Evolutionary conservation across 2,797 vertebrate species (phyloP), one percentile per base, ranked within the genome.

Genomic region (Syngnathus rostellatus): DNA sequence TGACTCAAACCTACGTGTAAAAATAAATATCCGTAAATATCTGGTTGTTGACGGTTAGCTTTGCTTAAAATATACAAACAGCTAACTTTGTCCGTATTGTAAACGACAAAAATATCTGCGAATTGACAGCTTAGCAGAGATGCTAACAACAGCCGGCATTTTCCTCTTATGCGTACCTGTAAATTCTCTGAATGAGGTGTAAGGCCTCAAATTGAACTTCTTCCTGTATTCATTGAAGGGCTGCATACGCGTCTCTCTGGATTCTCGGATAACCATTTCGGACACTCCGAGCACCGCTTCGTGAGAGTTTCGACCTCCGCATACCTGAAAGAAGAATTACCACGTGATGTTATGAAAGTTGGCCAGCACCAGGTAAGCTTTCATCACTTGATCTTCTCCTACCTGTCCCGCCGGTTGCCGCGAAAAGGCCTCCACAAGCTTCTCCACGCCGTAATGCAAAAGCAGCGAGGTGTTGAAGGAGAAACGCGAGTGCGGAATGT

Each of bases 161-260:
- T 53, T 53, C 38, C 69, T 83, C 83, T 17, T 50, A 6, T 8
- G 48, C 19, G 50, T 53, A 99, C 96, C 96, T 74, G 91, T 92
- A 43, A 99, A 90, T 23, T 98, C 87, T 73, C 80, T 86, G 79
- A 99, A 98, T 0, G 95, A 95, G 0, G 72, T 74, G 78, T 97
- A 98, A 0, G 96, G 93, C 70, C 85, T 88, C 61, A 99, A 83
- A 77, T 92, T 89, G 65, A 98, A 98, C 50, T 91, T 88, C 78
- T 97, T 98, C 72, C 96, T 91, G 72, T 98, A 99, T 73, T 97
- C 90, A 0, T 99, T 99, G 71, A 98, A 97, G 0, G 97, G 78
- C 76, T 93, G 95, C 0, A 99, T 10, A 37, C 94, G 89, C 72
- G 96, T 86, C 53, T 91, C 77, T 6, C 97, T 89, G 0, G 93